These are phyloP conservation scores for Astropecten irregularis DNA, from an alignment of 53 echinoderm and acorn worm genomes.

Conservation along the genomic window DNA sequence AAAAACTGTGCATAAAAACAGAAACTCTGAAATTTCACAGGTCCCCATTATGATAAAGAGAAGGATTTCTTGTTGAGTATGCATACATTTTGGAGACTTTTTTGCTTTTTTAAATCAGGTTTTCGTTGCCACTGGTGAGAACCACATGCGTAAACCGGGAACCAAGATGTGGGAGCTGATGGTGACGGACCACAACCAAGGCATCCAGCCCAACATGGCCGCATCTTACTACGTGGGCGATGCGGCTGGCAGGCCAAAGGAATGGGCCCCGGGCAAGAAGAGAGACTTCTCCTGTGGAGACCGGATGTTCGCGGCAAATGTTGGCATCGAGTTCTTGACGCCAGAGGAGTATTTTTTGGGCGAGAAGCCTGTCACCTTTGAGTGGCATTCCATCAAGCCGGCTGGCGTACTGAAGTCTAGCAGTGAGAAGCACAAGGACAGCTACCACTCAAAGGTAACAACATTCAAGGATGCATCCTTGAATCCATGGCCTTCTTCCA, in stretches of 20 bases:
- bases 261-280: slow-evolving; percentile 87
- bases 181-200: slow-evolving; percentile 71
- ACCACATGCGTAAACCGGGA: slow-evolving; percentile 81
- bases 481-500: too few species aligned
- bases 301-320: slow-evolving; percentile 91
- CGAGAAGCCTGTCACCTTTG: slow-evolving; percentile 69
- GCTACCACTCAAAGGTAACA: slow-evolving; percentile 80
- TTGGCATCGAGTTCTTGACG: slow-evolving; percentile 77
- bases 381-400: slow-evolving; percentile 84
- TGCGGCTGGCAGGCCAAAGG: slow-evolving; percentile 88
- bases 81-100: neutral
- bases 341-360: slow-evolving; percentile 88
- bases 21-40: neutral
- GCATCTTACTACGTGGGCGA: slow-evolving; percentile 87
- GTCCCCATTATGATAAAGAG: neutral
- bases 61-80: neutral
- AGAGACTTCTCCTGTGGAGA: slow-evolving; percentile 92
- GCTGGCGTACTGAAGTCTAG: slow-evolving; percentile 55
- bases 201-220: slow-evolving; percentile 60
- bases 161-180: slow-evolving; percentile 82
- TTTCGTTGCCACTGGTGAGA: slow-evolving; percentile 84
- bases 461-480: too few species aligned
- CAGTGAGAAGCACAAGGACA: slow-evolving; percentile 7
- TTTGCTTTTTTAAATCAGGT: too few species aligned
- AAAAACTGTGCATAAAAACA: too few species aligned